Evolutionary conservation across 2,797 vertebrate species (phyloP).

Genomic region (Furcifer pardalis): DNA sequence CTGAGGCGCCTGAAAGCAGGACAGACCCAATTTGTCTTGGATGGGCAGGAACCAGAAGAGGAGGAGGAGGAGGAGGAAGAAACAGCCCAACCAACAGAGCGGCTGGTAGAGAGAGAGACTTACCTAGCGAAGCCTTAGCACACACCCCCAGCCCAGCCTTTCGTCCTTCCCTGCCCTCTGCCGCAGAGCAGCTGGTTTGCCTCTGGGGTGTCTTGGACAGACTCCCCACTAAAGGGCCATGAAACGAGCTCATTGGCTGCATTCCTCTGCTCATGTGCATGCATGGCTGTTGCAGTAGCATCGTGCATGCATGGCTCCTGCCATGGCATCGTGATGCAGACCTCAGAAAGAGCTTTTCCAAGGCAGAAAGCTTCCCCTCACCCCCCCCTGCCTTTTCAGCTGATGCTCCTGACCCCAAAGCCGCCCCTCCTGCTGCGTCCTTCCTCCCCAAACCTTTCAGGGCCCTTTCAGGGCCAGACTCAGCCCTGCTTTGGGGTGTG

Average conservation of each 20-base stretch:
- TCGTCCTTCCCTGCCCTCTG: neutral
- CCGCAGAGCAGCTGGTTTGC: neutral
- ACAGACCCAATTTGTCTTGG: no score
- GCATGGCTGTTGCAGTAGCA: neutral
- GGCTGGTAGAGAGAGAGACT: no score
- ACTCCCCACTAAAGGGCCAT: neutral
- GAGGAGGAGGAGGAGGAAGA: no score
- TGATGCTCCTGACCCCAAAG: neutral
- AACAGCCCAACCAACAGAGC: no score
- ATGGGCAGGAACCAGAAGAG: no score
- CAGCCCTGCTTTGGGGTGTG: neutral
- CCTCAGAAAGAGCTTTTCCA: neutral
- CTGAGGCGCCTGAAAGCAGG: neutral
- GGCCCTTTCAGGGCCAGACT: neutral
- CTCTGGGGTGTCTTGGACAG: neutral
- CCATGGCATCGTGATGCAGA: neutral
- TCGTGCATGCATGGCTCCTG: neutral
- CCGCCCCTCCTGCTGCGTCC: fast-evolving
- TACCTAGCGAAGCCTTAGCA: neutral
- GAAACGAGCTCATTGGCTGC: neutral
- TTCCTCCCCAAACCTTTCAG: no score
- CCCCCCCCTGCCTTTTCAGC: neutral
- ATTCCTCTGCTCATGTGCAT: neutral
- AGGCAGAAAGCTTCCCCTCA: neutral
- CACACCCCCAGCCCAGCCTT: no score